These are phyloP conservation scores for Drosophila sp. DNA, from an alignment of 1,140 invertebrate species.

Conservation along the genomic window DNA sequence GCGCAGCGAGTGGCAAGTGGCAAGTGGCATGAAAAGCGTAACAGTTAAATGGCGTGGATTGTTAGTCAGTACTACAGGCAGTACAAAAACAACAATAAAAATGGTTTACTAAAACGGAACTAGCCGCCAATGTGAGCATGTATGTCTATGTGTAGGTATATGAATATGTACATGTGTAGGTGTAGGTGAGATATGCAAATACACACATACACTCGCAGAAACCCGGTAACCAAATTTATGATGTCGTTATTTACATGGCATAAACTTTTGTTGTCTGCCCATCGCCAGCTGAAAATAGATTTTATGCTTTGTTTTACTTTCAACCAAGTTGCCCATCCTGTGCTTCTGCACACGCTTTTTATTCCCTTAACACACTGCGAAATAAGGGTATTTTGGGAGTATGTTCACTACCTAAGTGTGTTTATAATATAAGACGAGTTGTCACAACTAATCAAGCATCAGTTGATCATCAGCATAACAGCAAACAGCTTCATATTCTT, in stretches of 20 bases:
- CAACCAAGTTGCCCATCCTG: conserved; percentile 41
- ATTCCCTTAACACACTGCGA: conserved; percentile 27
- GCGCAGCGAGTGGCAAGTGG: conserved; percentile 29
- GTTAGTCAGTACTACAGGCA: conserved; percentile 12
- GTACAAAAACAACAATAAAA: conserved; percentile 37
- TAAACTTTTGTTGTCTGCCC: conserved; percentile 69
- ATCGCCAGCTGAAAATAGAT: conserved; percentile 69
- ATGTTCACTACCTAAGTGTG: not conserved
- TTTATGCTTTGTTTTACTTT: conserved; percentile 75
- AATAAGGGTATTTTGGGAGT: conserved; percentile 11
- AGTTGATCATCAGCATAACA: too few species aligned
- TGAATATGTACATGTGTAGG: too few species aligned
- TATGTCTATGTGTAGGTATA: conserved; percentile 23
- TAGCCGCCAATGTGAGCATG: conserved; percentile 51
- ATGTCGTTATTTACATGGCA: conserved; percentile 81
- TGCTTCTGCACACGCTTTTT: conserved; percentile 32
- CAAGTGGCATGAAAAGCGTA: conserved; percentile 62
- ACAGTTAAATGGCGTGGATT: conserved; percentile 67
- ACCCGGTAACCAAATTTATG: conserved; percentile 75
- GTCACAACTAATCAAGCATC: too few species aligned
- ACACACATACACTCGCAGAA: conserved; percentile 3
- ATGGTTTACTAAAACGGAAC: conserved; percentile 72
- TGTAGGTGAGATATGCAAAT: conserved; percentile 65
- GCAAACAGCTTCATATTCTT: too few species aligned
- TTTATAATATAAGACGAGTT: not conserved